Evolutionary conservation across 2,113 vertebrate species (phyloP).

Genomic region (Tyrannus savana): DNA sequence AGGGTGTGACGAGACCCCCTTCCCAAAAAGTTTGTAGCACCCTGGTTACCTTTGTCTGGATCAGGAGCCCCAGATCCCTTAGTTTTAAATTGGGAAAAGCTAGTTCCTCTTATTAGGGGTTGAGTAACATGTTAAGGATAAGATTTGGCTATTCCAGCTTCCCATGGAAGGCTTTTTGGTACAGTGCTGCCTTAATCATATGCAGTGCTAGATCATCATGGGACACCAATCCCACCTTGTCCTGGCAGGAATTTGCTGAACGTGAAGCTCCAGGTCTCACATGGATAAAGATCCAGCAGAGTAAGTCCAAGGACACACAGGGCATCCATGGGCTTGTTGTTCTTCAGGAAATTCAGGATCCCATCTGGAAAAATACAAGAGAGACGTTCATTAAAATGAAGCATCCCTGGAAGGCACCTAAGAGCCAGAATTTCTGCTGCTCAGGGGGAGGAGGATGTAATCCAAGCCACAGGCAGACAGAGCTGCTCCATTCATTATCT

Average conservation of each 20-base stretch:
- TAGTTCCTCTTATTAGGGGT: not conserved
- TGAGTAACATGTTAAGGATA: not conserved
- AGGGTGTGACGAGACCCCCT: not conserved
- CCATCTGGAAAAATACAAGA: constrained; percentile 57
- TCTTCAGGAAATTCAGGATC: constrained; percentile 77
- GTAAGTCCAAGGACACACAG: constrained; percentile 79
- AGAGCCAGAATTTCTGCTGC: not conserved
- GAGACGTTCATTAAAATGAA: not conserved
- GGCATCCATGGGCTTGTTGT: constrained; percentile 76
- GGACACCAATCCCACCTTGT: constrained; percentile 62
- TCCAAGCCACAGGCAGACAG: not conserved
- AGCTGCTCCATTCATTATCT: not conserved
- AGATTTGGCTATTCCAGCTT: not conserved
- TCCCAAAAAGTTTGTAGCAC: not conserved
- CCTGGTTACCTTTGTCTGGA: not conserved
- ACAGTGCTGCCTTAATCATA: not conserved
- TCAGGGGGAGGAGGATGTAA: not conserved
- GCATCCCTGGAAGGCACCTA: not conserved
- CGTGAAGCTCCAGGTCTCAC: constrained; percentile 77
- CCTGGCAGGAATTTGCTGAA: constrained; percentile 76
- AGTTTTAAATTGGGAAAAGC: not conserved
- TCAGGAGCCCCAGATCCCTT: not conserved
- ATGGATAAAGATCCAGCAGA: constrained; percentile 73
- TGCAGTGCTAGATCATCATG: not conserved
- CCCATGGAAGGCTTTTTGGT: not conserved